Conservation (phyloP, 2,888 invertebrate species). For the Gari tellinella region DNA sequence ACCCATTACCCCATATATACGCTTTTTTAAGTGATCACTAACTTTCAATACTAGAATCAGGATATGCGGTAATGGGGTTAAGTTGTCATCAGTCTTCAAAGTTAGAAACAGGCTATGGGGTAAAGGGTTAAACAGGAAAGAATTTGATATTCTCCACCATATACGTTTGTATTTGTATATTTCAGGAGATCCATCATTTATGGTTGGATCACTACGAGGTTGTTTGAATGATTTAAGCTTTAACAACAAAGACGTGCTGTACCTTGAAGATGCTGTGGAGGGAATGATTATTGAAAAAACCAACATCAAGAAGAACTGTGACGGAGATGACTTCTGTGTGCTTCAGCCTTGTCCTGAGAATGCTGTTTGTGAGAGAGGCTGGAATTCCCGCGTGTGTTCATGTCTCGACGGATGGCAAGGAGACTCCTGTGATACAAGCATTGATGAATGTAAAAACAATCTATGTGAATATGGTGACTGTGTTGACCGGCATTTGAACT, state of each 20-base stretch:
- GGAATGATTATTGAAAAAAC: constrained; percentile 54
- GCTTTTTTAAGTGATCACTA: no score
- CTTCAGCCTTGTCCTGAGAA: constrained; percentile 73
- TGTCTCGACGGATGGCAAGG: constrained; percentile 80
- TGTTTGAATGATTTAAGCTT: constrained; percentile 76
- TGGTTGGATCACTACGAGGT: constrained; percentile 76
- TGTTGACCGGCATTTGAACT: constrained; percentile 69
- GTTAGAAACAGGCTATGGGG: no score
- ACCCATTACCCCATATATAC: no score
- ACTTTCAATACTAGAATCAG: no score
- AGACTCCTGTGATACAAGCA: constrained; percentile 67
- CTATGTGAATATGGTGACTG: constrained; percentile 69
- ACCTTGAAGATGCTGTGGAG: constrained; percentile 1
- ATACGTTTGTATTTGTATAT: no score
- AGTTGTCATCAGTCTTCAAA: no score
- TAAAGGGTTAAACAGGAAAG: no score
- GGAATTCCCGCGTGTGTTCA: constrained; percentile 75
- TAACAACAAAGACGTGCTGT: constrained; percentile 60
- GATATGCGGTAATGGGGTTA: no score
- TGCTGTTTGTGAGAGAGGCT: constrained; percentile 72
- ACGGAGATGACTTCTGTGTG: constrained; percentile 72
- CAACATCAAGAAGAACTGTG: constrained; percentile 69
- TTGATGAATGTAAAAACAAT: constrained; percentile 70
- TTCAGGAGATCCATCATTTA: constrained; percentile 65
- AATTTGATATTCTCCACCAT: neutral